Percentiles rank a stretch among this genome's conserved stretches.
These are phyloP conservation scores for Agriotes lineatus DNA, from an alignment of 2,888 invertebrate species.

Conservation along the genomic window DNA sequence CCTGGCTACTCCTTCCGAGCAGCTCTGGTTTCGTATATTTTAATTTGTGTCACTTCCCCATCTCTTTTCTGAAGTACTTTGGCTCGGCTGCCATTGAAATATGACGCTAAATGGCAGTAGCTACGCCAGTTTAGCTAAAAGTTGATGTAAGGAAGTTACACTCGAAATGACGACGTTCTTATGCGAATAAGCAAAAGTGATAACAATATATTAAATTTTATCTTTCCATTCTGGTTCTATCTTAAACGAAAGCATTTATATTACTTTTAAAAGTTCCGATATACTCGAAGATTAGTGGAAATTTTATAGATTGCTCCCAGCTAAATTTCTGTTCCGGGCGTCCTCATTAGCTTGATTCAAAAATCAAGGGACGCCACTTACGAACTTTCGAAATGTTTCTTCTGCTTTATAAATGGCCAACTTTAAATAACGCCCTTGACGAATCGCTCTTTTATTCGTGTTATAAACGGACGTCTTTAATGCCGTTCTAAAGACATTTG, in stretches of 20 bases:
- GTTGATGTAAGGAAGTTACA: slow-evolving; percentile 41
- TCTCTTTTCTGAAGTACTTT: slow-evolving; percentile 52
- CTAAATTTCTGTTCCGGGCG: slow-evolving; percentile 48
- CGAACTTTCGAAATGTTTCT: slow-evolving; percentile 39
- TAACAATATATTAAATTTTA: slow-evolving; percentile 44
- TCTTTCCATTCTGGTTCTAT: slow-evolving; percentile 41
- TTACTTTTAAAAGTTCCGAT: slow-evolving; percentile 60
- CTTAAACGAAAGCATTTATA: slow-evolving; percentile 55
- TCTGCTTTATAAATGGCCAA: slow-evolving; percentile 36
- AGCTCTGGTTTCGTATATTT: slow-evolving; percentile 59
- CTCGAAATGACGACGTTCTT: slow-evolving; percentile 40
- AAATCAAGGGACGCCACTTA: slow-evolving; percentile 47
- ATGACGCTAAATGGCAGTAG: slow-evolving; percentile 42
- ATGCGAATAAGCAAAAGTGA: slow-evolving; percentile 42
- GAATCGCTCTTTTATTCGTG: slow-evolving; percentile 18
- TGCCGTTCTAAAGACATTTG: neutral
- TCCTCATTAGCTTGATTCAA: slow-evolving; percentile 57
- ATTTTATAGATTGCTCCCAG: slow-evolving; percentile 59
- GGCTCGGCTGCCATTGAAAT: slow-evolving; percentile 39
- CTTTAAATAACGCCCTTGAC: slow-evolving; percentile 33
- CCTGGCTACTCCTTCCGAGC: slow-evolving; percentile 54
- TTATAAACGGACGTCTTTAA: slow-evolving; percentile 10
- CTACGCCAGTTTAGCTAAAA: slow-evolving; percentile 37
- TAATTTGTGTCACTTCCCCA: slow-evolving; percentile 58
- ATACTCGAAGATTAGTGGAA: slow-evolving; percentile 60